Evolutionary conservation across 2,797 vertebrate genomes (phyloP).

Genomic region (Sebastes matsubarae): DNA sequence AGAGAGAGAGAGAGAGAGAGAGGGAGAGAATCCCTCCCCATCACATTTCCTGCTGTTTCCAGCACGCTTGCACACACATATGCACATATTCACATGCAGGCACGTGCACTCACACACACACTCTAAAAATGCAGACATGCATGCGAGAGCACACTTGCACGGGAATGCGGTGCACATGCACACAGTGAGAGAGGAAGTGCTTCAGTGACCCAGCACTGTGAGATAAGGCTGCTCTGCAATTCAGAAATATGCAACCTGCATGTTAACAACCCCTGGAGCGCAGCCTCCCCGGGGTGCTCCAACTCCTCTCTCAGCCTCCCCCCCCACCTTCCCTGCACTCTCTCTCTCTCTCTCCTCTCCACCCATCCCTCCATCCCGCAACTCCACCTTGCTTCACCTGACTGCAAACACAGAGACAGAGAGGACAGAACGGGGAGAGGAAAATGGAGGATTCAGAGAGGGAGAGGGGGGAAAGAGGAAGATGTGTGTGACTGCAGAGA

Average conservation of each 20-base stretch:
- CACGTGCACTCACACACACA: constrained; percentile 14
- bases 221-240: constrained; percentile 81
- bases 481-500: constrained; percentile 25
- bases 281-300: constrained; percentile 67
- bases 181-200: constrained; percentile 59
- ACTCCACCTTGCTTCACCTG: constrained; percentile 53
- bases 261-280: constrained; percentile 81
- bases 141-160: constrained; percentile 8
- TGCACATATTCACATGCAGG: constrained; percentile 43
- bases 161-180: constrained; percentile 19
- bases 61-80: constrained; percentile 44
- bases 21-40: constrained; percentile 51
- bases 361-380: constrained; percentile 42
- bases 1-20: constrained; percentile 24
- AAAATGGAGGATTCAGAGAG: constrained; percentile 47
- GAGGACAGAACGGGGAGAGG: constrained; percentile 4
- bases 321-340: constrained; percentile 20
- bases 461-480: neutral
- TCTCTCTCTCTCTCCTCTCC: constrained; percentile 22
- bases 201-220: constrained; percentile 73
- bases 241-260: constrained; percentile 83
- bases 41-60: constrained; percentile 58
- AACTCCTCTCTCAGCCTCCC: constrained; percentile 44
- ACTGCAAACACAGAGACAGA: constrained; percentile 34
- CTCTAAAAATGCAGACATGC: constrained; percentile 29